A percentile compares a stretch with the other conserved stretches of the same genome.
These are phyloP conservation scores for Procambarus clarkii DNA, from an alignment of 1,140 invertebrate genomes.

Conservation along the genomic window DNA sequence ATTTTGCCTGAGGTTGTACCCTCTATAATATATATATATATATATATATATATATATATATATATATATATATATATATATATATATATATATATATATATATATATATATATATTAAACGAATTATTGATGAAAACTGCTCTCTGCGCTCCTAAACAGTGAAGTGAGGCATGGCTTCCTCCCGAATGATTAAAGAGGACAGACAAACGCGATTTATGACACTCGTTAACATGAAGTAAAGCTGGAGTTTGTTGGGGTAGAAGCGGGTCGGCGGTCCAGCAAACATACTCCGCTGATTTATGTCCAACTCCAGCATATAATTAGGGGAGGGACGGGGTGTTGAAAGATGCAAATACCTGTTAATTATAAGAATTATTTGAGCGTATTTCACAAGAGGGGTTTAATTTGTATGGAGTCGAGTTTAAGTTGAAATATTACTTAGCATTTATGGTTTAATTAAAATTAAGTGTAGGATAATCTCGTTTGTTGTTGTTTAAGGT, in stretches of 20 bases:
- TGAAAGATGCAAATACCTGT: background rate
- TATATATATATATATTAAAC: background rate
- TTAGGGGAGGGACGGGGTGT: background rate
- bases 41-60: background rate
- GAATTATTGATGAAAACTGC: too few relatives aligned
- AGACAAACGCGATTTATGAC: background rate
- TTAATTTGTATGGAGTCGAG: too few relatives aligned
- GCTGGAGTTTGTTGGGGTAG: background rate
- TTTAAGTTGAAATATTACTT: too few relatives aligned
- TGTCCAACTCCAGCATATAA: background rate
- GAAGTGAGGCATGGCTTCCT: background rate
- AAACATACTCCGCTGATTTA: background rate
- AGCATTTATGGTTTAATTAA: too few relatives aligned
- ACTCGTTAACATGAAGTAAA: slow-evolving; percentile 8
- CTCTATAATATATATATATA: too few relatives aligned
- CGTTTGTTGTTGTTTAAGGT: too few relatives aligned
- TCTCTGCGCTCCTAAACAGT: background rate
- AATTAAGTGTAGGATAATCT: too few relatives aligned
- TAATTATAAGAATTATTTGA: background rate
- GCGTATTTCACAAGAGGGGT: background rate
- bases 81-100: slow-evolving; percentile 12
- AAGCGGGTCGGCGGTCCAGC: background rate
- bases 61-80: slow-evolving; percentile 12
- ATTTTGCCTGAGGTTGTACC: too few relatives aligned
- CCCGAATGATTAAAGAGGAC: slow-evolving; percentile 14